Percentiles rank a stretch among this genome's conserved stretches.
These are phyloP conservation scores for Perccottus glenii DNA, from an alignment of 2,113 vertebrate genomes.

Conservation along the genomic window DNA sequence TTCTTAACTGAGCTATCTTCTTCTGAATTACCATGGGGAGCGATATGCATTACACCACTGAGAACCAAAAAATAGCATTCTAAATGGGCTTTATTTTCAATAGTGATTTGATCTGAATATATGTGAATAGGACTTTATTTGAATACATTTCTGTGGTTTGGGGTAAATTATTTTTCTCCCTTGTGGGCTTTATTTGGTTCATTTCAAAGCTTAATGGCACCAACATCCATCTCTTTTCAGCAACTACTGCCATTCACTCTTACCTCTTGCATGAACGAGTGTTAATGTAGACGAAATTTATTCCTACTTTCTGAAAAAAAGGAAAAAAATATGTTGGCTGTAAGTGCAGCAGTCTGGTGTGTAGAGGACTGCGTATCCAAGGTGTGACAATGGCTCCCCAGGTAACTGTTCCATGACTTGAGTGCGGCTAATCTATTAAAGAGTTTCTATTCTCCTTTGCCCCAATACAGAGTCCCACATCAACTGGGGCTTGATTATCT, in stretches of 20 bases:
- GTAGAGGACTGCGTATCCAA: slow-evolving; percentile 38
- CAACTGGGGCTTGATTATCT: slow-evolving; percentile 69
- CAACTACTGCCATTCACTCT: slow-evolving; percentile 7
- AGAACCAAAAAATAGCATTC: slow-evolving; percentile 65
- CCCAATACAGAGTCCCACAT: slow-evolving; percentile 51
- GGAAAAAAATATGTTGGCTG: slow-evolving; percentile 4
- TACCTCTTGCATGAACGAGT: slow-evolving; percentile 24
- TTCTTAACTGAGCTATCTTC: slow-evolving; percentile 76
- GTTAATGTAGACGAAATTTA: slow-evolving; percentile 59
- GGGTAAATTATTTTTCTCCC: slow-evolving; percentile 67
- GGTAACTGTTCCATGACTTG: slow-evolving; percentile 56
- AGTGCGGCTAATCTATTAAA: slow-evolving; percentile 73
- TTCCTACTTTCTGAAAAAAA: slow-evolving; percentile 35
- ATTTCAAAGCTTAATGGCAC: slow-evolving; percentile 54
- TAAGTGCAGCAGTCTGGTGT: slow-evolving; percentile 1
- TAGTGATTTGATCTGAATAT: slow-evolving; percentile 73
- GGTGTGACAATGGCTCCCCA: slow-evolving; percentile 53
- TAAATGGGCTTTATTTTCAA: slow-evolving; percentile 73
- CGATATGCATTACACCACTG: slow-evolving; percentile 62
- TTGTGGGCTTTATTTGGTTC: slow-evolving; percentile 36
- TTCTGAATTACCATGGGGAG: slow-evolving; percentile 74
- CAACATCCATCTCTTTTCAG: slow-evolving; percentile 35
- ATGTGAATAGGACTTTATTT: slow-evolving; percentile 70
- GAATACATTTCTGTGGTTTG: slow-evolving; percentile 67
- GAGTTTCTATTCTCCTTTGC: slow-evolving; percentile 65